A percentile compares a stretch with the other conserved stretches of the same genome.
Evolutionary conservation across 2,797 vertebrate genomes (phyloP).

Genomic region (Acrossocheilus wenchowensis): DNA sequence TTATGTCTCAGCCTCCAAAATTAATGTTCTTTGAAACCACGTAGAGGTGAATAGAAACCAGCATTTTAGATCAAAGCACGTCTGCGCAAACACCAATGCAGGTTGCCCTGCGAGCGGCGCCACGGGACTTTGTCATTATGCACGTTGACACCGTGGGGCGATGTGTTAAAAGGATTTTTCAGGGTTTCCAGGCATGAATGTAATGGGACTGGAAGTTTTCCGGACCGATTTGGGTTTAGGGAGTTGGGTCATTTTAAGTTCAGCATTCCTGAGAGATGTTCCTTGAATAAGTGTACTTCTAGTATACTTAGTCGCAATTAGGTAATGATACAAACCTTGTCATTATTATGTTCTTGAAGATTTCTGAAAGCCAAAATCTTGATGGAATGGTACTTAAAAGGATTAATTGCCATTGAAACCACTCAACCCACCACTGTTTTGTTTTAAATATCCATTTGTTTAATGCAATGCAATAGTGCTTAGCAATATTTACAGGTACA

Average conservation of each 20-base stretch:
- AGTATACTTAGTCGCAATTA: not conserved
- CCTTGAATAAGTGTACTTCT: not conserved
- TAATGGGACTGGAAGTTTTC: not conserved
- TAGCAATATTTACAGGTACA: constrained; percentile 12
- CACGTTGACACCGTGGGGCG: not conserved
- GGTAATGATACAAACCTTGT: constrained; percentile 1
- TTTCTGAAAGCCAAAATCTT: not conserved
- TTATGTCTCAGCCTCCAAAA: not conserved
- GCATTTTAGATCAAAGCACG: constrained; percentile 40
- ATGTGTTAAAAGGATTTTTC: not conserved
- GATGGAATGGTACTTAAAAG: not conserved
- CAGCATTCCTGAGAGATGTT: not conserved
- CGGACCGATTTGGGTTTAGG: not conserved
- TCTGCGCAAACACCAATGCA: not conserved
- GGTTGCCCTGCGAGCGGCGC: constrained; percentile 2
- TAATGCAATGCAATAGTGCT: not conserved
- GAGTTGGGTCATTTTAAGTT: constrained; percentile 32
- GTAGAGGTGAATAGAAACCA: constrained; percentile 22
- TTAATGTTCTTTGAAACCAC: not conserved
- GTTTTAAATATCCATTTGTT: constrained; percentile 21
- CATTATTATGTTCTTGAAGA: not conserved
- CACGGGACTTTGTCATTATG: constrained; percentile 3
- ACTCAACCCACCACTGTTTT: not conserved
- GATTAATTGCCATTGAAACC: not conserved
- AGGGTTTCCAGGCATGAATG: not conserved